A percentile compares a stretch with the other conserved stretches of the same genome.
Evolutionary conservation across 2,888 invertebrate species (phyloP).

Genomic region (Pachydiplax longipennis): DNA sequence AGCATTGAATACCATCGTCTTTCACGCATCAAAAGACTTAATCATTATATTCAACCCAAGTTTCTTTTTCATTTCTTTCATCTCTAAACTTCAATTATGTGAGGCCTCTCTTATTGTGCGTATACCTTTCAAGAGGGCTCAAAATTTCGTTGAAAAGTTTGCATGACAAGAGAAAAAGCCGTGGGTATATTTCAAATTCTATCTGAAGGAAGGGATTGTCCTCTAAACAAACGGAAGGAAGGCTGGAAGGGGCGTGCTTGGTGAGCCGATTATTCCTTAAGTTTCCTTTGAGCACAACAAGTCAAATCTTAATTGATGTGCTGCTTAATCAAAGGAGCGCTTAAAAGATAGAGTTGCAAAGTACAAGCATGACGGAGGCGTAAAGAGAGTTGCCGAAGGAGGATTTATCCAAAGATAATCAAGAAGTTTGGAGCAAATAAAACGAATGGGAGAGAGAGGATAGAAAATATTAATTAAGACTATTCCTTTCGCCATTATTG

Average conservation of each 20-base stretch:
- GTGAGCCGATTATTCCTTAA: background rate
- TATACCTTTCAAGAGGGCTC: no score
- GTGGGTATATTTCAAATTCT: background rate
- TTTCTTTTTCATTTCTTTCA: no score
- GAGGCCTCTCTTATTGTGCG: no score
- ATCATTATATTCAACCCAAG: no score
- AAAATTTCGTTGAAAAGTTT: no score
- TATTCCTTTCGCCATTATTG: background rate
- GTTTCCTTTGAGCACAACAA: background rate
- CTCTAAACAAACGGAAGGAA: background rate
- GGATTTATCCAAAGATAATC: background rate
- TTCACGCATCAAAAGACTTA: no score
- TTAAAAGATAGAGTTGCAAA: background rate
- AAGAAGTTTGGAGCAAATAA: background rate
- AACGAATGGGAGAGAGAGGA: background rate
- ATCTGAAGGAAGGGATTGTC: background rate
- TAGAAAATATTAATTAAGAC: background rate
- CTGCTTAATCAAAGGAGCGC: background rate
- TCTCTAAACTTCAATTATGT: no score
- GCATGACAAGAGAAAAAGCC: background rate
- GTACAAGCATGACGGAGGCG: background rate
- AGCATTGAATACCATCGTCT: no score
- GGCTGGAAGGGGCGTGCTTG: no score
- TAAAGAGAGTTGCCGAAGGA: background rate
- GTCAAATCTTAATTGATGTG: background rate